A percentile compares a stretch with the other conserved stretches of the same genome.
Evolutionary conservation across 2,113 vertebrate genomes (phyloP).

Genomic region (Phaethon lepturus): DNA sequence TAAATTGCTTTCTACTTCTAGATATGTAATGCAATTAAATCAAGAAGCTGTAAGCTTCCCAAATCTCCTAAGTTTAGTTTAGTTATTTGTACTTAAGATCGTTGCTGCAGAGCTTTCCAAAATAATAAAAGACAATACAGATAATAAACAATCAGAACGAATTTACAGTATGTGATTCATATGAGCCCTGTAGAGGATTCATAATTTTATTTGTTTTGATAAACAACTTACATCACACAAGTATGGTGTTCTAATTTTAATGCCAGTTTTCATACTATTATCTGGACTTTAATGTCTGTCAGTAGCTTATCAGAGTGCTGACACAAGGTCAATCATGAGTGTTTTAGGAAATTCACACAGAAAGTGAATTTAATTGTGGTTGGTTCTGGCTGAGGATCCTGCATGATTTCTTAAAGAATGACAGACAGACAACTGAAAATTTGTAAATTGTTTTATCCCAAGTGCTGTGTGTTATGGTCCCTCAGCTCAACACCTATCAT

Average conservation of each 20-base stretch:
- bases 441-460: slow-evolving; percentile 23
- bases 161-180: not conserved
- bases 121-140: not conserved
- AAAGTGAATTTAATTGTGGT: not conserved
- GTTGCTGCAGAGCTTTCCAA: not conserved
- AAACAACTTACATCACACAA: not conserved
- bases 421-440: not conserved
- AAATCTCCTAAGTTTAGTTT: slow-evolving; percentile 57
- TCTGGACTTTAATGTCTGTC: not conserved
- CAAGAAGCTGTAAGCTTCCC: slow-evolving; percentile 60
- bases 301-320: not conserved
- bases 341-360: not conserved
- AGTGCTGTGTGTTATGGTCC: slow-evolving; percentile 8
- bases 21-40: slow-evolving; percentile 77
- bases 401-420: not conserved
- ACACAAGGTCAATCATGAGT: not conserved
- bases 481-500: not conserved
- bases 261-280: not conserved
- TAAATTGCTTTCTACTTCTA: slow-evolving; percentile 77
- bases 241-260: not conserved
- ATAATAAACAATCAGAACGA: not conserved
- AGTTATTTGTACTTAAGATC: slow-evolving; percentile 56
- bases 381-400: not conserved
- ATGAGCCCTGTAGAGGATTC: not conserved
- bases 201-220: not conserved